Base-by-base conservation (phyloP, 2,113 vertebrate genomes). In the Pachypanchax playfairii region DNA sequence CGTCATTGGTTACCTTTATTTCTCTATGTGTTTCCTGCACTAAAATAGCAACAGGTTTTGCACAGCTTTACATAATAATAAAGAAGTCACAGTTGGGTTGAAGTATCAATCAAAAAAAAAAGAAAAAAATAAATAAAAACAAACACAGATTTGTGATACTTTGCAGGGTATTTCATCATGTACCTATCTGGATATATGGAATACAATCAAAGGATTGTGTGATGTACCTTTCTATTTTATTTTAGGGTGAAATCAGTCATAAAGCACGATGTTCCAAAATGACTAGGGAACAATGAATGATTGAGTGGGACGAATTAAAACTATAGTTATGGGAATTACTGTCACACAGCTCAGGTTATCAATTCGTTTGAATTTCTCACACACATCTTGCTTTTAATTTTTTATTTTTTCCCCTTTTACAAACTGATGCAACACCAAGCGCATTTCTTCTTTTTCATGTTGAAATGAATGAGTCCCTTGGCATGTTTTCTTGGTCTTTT, bases 161-260 rank as follows among this genome's bases (percentile, higher is more conserved):
- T 87, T 89, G 43, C 80, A 73, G 49, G 22, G 4, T 64, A 79
- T 89, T 89, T 81, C 85, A 84, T 88, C 84, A 89, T 80, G 72
- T 79, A 70, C 71, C 66, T 79, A 41, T 73, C 51, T 79, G 49
- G 31, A 41, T 43, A 66, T 60, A 75, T 83, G 75, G 43, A 77
- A 85, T 65, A 26, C 72, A 89, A 35, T 26, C 35, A 55, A 48
- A 9, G 36, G 63, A 50, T 60, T 65, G 56, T 75, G 71, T 78
- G 57, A 22, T 42, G 11, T 28, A 57, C 31, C 20, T 50, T 68
- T 64, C 50, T 68, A 44, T 70, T 51, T 56, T 56, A 28, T 62
- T 66, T 76, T 75, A 58, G 36, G 35, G n/a, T 66, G 60, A 79
- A 82, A 78, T 80, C 31, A 41, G 73, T 79, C 51, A 68, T 20